Conservation (phyloP, 1,140 invertebrate species). For the Anastatus disparis region DNA sequence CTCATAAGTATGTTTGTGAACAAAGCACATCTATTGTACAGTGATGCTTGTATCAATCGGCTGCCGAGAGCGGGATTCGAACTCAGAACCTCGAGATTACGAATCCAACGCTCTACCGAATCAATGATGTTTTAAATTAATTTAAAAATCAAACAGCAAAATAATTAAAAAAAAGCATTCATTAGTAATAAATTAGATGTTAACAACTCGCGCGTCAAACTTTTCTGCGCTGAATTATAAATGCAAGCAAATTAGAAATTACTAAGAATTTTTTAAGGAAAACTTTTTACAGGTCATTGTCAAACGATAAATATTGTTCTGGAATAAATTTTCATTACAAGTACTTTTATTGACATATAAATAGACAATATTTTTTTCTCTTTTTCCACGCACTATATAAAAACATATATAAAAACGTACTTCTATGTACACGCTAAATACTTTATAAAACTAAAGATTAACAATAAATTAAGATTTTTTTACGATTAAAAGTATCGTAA, state of each 20-base stretch:
- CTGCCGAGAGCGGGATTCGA: too few relatives aligned
- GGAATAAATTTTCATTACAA: neutral
- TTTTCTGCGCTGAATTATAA: too few relatives aligned
- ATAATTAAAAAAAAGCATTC: neutral
- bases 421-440: too few relatives aligned
- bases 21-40: too few relatives aligned
- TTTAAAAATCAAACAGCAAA: conserved; percentile 13
- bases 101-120: neutral
- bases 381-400: neutral
- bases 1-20: too few relatives aligned
- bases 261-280: conserved; percentile 5
- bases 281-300: conserved; percentile 28
- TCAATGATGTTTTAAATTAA: conserved; percentile 5
- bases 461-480: too few relatives aligned
- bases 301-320: conserved; percentile 29
- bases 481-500: neutral
- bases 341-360: conserved; percentile 19
- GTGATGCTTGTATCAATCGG: too few relatives aligned
- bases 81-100: too few relatives aligned
- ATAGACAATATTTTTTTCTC: conserved; percentile 2
- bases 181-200: too few relatives aligned
- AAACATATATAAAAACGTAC: conserved; percentile 15
- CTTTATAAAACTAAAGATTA: too few relatives aligned
- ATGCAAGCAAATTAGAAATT: too few relatives aligned
- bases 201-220: too few relatives aligned